Evolutionary conservation across 2,888 invertebrate species (phyloP).

Genomic region (Orthosia cruda): DNA sequence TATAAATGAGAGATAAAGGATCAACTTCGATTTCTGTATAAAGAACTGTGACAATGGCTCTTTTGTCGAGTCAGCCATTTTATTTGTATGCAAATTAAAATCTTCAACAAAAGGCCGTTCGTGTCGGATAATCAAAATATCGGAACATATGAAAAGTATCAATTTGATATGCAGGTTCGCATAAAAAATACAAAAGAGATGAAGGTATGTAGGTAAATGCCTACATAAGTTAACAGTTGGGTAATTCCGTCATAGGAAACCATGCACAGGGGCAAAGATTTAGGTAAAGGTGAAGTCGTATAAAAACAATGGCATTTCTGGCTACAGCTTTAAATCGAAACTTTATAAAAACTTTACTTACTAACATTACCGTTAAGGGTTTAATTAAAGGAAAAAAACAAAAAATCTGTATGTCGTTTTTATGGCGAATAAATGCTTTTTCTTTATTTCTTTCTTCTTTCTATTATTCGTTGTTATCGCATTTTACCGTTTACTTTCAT

Average conservation of each 20-base stretch:
- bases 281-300: slow-evolving; percentile 4
- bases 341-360: no score
- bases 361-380: no score
- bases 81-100: slow-evolving; percentile 90
- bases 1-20: slow-evolving; percentile 90
- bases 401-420: no score
- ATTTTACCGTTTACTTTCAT: background rate
- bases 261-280: slow-evolving; percentile 24
- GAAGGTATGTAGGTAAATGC: slow-evolving; percentile 48
- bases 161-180: slow-evolving; percentile 69
- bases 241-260: slow-evolving; percentile 18
- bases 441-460: no score
- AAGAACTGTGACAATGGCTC: slow-evolving; percentile 87
- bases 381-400: no score
- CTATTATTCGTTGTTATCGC: background rate
- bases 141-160: slow-evolving; percentile 70
- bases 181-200: slow-evolving; percentile 61
- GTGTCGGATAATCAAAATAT: slow-evolving; percentile 78
- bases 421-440: no score
- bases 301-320: slow-evolving; percentile 32
- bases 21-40: slow-evolving; percentile 85
- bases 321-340: no score
- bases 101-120: slow-evolving; percentile 79
- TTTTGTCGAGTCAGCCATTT: slow-evolving; percentile 90
- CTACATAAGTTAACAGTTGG: slow-evolving; percentile 27